Percentiles rank a stretch among this genome's conserved stretches.
Evolutionary conservation across 2,888 invertebrate species (phyloP).

Genomic region (Holacanthella duospinosa): DNA sequence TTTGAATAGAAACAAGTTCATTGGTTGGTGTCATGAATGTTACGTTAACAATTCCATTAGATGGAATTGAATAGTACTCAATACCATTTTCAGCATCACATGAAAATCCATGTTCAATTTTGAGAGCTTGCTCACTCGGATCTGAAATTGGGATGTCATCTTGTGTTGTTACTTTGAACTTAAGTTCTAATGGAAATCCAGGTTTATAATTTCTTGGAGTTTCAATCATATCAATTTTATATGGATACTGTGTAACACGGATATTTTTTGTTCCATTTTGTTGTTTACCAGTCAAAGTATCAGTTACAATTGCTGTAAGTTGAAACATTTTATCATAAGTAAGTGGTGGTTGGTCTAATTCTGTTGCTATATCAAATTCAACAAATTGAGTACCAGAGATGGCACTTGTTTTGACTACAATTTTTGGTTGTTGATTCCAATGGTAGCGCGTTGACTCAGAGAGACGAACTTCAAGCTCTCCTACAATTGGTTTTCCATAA

Average conservation of each 20-base stretch:
- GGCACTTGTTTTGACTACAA: background rate
- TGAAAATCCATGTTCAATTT: conserved; percentile 52
- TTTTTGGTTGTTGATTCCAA: background rate
- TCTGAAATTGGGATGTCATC: conserved; percentile 53
- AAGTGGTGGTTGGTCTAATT: conserved; percentile 48
- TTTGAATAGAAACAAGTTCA: conserved; percentile 52
- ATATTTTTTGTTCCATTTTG: conserved; percentile 65
- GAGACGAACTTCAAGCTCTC: conserved; percentile 9
- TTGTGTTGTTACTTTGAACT: conserved; percentile 48
- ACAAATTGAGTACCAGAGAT: conserved; percentile 11
- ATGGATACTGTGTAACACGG: conserved; percentile 62
- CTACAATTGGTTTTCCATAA: conserved; percentile 19
- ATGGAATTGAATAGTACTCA: conserved; percentile 41
- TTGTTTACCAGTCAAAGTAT: conserved; percentile 72
- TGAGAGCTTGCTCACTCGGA: conserved; percentile 42
- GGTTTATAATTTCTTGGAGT: conserved; percentile 80
- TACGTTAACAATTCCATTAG: conserved; percentile 54
- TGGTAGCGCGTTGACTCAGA: background rate
- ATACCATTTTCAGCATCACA: conserved; percentile 40
- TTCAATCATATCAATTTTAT: conserved; percentile 62
- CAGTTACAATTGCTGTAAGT: conserved; percentile 78
- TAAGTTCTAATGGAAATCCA: conserved; percentile 60
- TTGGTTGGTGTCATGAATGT: conserved; percentile 50
- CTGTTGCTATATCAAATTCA: conserved; percentile 16
- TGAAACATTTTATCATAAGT: conserved; percentile 70